Percentiles rank a stretch among this genome's conserved stretches.
Evolutionary conservation across 2,888 invertebrate species (phyloP).

Genomic region (Eucriotettix oculatus): DNA sequence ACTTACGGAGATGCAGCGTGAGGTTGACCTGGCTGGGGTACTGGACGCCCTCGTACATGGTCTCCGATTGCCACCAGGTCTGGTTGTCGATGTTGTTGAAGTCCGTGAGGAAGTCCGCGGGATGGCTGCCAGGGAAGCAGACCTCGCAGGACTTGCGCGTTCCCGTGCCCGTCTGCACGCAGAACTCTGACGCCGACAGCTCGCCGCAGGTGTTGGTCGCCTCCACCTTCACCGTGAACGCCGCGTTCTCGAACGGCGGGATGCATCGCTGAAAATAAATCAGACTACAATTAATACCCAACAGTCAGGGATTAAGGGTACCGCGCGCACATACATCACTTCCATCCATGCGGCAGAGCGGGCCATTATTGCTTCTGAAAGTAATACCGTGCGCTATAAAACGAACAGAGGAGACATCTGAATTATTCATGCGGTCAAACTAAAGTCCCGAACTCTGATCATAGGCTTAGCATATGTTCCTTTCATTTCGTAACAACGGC

Average conservation of each 20-base stretch:
- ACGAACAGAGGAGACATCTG: too few relatives aligned
- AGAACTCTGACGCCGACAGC: constrained; percentile 60
- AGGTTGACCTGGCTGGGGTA: constrained; percentile 85
- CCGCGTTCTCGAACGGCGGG: constrained; percentile 93
- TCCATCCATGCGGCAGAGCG: too few relatives aligned
- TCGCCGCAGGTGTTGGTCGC: constrained; percentile 94
- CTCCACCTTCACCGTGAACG: constrained; percentile 74
- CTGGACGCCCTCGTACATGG: constrained; percentile 87
- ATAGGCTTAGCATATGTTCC: too few relatives aligned
- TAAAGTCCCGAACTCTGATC: too few relatives aligned
- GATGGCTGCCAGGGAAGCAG: constrained; percentile 53
- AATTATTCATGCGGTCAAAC: too few relatives aligned
- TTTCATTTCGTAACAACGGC: too few relatives aligned
- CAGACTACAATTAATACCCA: too few relatives aligned
- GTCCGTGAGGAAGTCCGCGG: constrained; percentile 71
- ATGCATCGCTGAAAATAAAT: constrained; percentile 61
- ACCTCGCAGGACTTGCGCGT: constrained; percentile 59
- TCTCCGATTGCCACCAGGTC: constrained; percentile 97
- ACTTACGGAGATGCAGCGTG: constrained; percentile 68
- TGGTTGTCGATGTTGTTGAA: constrained; percentile 74
- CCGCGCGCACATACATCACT: too few relatives aligned
- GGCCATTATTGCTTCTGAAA: too few relatives aligned
- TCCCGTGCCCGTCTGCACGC: constrained; percentile 71
- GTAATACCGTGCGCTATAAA: too few relatives aligned
- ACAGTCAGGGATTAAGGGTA: too few relatives aligned